Conservation (phyloP, 2,113 vertebrate genomes). For the Felis catus region F.catus_Fca126_mat1.0 CM031419.1:162868001-162868500, state of each 20-base stretch:
- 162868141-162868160: no score
- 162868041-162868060: not conserved
- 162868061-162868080: no score
- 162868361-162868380: not conserved
- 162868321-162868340: not conserved
- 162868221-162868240: no score
- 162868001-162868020: not conserved
- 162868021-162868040: constrained; percentile 24
- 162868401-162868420: not conserved
- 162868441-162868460: not conserved
- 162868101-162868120: no score
- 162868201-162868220: no score
- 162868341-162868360: not conserved
- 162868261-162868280: not conserved
- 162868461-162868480: no score
- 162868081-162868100: no score
- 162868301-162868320: not conserved
- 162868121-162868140: no score
- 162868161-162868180: no score
- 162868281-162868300: constrained; percentile 20
- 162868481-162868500: no score
- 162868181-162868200: no score
- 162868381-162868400: not conserved
- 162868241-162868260: no score
- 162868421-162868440: not conserved